Percentiles rank a stretch among this genome's conserved stretches.
Conservation (phyloP, 2,797 vertebrate genomes). For the Nothura maculosa region DNA sequence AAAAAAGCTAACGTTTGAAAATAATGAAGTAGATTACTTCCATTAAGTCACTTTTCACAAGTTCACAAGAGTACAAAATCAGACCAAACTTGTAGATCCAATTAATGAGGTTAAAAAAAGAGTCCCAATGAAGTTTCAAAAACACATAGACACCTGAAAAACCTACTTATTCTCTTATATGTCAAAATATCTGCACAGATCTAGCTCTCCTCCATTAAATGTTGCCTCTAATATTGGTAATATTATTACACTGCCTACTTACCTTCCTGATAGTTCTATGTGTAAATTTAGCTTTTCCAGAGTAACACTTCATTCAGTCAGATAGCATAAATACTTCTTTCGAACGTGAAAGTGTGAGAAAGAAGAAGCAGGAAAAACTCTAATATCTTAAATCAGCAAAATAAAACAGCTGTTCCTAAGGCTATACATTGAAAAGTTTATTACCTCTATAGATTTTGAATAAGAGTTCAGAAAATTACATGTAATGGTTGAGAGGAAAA, state of each 20-base stretch:
- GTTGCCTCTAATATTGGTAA: neutral
- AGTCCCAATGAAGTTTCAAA: conserved; percentile 24
- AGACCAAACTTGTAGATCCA: conserved; percentile 39
- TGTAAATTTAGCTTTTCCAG: neutral
- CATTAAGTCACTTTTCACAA: conserved; percentile 24
- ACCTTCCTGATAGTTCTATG: conserved; percentile 1
- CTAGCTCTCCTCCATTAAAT: neutral
- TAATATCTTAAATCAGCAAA: conserved; percentile 58
- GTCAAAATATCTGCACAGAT: neutral
- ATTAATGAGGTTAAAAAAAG: conserved; percentile 12
- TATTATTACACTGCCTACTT: neutral
- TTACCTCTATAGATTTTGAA: conserved; percentile 23
- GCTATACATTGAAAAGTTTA: conserved; percentile 42
- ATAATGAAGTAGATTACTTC: conserved; percentile 12
- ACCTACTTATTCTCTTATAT: neutral
- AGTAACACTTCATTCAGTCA: neutral
- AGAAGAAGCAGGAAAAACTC: neutral
- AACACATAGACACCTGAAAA: neutral
- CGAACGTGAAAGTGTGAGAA: conserved; percentile 20
- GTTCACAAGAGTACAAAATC: conserved; percentile 35
- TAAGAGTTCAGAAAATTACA: conserved; percentile 59
- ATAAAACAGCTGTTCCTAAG: conserved; percentile 44
- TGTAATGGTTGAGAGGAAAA: conserved; percentile 23
- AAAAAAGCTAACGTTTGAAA: conserved; percentile 12
- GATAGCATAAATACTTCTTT: neutral